These are phyloP conservation scores for Apis laboriosa DNA, from an alignment of 1,140 invertebrate species.

Conservation along the genomic window DNA sequence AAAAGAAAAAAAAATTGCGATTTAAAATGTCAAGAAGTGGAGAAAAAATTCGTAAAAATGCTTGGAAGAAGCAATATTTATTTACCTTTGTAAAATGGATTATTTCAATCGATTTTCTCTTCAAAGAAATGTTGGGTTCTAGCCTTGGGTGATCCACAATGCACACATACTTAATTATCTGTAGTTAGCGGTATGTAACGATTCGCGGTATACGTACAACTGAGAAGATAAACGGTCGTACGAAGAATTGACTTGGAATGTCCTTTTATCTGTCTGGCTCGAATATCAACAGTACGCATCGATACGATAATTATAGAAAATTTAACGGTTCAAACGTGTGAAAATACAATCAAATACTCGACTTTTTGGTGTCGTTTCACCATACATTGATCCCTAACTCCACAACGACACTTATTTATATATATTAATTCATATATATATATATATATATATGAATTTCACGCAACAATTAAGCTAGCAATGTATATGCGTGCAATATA, in stretches of 20 bases:
- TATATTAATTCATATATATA: no score
- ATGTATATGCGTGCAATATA: constrained; percentile 9
- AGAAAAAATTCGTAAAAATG: no score
- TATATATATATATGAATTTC: neutral
- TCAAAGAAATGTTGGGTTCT: neutral
- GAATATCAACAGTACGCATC: neutral
- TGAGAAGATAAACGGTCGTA: neutral
- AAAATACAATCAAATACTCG: neutral
- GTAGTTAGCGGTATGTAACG: neutral
- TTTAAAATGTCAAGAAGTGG: no score
- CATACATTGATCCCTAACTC: neutral
- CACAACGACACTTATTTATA: neutral
- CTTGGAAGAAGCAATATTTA: no score
- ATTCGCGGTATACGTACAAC: neutral
- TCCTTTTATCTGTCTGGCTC: neutral
- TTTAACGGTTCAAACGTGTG: neutral
- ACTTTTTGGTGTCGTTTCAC: neutral
- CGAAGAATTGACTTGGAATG: neutral
- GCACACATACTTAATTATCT: neutral
- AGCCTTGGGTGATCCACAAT: neutral
- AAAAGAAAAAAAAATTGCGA: no score
- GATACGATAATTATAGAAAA: neutral
- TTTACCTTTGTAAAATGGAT: no score
- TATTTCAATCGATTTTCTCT: no score
- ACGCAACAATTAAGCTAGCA: neutral